phyloP scores from a whole-genome alignment of 2,797 vertebrate genomes.

The Silurus lanzhouensis region DNA sequence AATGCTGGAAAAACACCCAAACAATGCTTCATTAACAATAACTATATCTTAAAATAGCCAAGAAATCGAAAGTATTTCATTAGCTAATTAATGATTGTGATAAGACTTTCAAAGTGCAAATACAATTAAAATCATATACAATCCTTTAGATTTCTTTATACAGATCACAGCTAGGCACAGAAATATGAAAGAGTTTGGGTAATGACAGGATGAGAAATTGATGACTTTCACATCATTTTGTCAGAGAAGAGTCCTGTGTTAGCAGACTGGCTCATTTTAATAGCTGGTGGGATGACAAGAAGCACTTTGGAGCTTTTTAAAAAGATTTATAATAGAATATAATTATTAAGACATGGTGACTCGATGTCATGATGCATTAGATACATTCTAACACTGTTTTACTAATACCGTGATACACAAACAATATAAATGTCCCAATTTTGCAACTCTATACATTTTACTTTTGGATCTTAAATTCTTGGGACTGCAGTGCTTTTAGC shows the following conservation, averaged over 20 bases:
- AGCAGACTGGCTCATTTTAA: constrained; percentile 54
- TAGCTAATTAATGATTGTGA: neutral
- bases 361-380: constrained; percentile 39
- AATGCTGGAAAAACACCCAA: constrained; percentile 35
- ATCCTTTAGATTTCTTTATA: neutral
- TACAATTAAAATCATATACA: neutral
- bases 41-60: neutral
- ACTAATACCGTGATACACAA: neutral
- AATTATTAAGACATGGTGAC: constrained; percentile 75
- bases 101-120: neutral
- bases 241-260: constrained; percentile 24
- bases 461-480: neutral
- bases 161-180: neutral
- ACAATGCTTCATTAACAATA: constrained; percentile 13
- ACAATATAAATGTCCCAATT: neutral
- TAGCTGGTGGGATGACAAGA: constrained; percentile 59
- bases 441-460: neutral
- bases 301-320: constrained; percentile 74
- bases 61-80: neutral
- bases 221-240: constrained; percentile 10
- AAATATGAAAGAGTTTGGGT: neutral
- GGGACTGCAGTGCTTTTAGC: neutral
- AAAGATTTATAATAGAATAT: constrained; percentile 68
- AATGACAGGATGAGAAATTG: neutral
- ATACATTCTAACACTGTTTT: neutral